phyloP scores from a whole-genome alignment of 35 echinoderm and acorn worm genomes.

The Patiria miniata region DNA sequence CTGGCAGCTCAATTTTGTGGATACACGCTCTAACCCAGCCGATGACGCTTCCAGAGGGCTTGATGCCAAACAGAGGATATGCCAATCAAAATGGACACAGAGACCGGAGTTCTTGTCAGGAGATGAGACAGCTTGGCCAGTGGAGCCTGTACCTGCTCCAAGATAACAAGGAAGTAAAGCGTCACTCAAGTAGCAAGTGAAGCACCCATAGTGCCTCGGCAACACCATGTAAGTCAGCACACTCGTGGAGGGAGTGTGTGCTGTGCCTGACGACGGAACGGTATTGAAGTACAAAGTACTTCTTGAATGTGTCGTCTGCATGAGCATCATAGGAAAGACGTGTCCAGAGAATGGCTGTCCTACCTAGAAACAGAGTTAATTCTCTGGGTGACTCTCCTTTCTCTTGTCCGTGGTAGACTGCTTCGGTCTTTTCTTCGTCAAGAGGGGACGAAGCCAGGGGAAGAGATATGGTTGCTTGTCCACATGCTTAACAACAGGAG shows the following conservation, averaged over 20 bases:
- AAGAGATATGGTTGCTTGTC: slow-evolving; percentile 40
- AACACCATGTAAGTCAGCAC: slow-evolving; percentile 36
- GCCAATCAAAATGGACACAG: slow-evolving; percentile 12
- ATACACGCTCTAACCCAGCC: no score
- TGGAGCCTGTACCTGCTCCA: not conserved
- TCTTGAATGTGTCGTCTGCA: not conserved
- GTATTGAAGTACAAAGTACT: slow-evolving; percentile 42
- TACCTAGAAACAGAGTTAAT: not conserved
- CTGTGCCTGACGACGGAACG: slow-evolving; percentile 33
- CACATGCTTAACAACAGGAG: slow-evolving; percentile 31
- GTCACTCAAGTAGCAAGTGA: slow-evolving; percentile 29
- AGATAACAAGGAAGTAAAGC: slow-evolving; percentile 39
- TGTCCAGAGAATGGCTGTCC: slow-evolving; percentile 52
- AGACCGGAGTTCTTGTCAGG: slow-evolving; percentile 46
- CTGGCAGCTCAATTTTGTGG: slow-evolving; percentile 3
- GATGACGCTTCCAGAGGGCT: no score
- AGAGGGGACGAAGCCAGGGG: slow-evolving; percentile 3
- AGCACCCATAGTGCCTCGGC: slow-evolving; percentile 44
- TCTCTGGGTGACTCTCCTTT: slow-evolving; percentile 26
- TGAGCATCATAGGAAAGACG: not conserved
- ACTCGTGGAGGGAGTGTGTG: slow-evolving; percentile 44
- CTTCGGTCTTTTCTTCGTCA: slow-evolving; percentile 49
- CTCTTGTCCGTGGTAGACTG: slow-evolving; percentile 25
- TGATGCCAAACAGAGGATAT: no score
- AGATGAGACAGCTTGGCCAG: no score